Evolutionary conservation across 1,140 invertebrate genomes (phyloP).

Genomic region (Agrypnia vestita): DNA sequence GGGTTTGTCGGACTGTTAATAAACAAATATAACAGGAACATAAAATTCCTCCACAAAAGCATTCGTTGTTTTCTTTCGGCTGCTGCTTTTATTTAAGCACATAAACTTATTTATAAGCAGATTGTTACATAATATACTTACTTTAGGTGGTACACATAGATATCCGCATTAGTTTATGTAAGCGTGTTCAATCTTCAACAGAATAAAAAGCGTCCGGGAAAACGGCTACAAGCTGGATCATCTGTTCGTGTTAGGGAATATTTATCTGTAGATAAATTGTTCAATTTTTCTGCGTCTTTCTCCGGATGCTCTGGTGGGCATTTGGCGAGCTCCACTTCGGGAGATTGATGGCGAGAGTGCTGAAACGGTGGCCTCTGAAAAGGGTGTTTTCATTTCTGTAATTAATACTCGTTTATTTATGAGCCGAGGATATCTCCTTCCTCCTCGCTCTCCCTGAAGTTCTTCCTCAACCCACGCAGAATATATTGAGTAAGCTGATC

Average conservation of each 20-base stretch:
- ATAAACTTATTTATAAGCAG: too few relatives aligned
- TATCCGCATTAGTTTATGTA: too few relatives aligned
- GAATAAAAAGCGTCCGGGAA: too few relatives aligned
- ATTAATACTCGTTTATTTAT: constrained; percentile 47
- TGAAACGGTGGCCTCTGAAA: constrained; percentile 6
- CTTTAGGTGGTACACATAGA: too few relatives aligned
- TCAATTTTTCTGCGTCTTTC: constrained; percentile 43
- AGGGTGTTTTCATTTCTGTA: constrained; percentile 29
- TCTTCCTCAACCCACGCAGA: not conserved
- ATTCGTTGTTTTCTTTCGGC: too few relatives aligned
- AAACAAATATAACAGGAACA: too few relatives aligned
- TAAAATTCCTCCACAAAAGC: too few relatives aligned
- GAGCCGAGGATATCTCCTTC: constrained; percentile 3
- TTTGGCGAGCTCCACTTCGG: constrained; percentile 3
- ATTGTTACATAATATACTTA: too few relatives aligned
- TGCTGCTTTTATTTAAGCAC: too few relatives aligned
- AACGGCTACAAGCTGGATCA: not conserved
- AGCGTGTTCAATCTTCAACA: too few relatives aligned
- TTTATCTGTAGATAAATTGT: constrained; percentile 39
- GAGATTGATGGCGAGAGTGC: constrained; percentile 11
- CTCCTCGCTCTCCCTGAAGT: not conserved
- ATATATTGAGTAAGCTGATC: too few relatives aligned
- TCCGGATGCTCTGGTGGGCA: constrained; percentile 16
- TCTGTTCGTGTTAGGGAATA: constrained; percentile 30
- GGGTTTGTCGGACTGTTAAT: too few relatives aligned